phyloP scores from a whole-genome alignment of 2,888 invertebrate species.

The Platypus cylindrus region DNA sequence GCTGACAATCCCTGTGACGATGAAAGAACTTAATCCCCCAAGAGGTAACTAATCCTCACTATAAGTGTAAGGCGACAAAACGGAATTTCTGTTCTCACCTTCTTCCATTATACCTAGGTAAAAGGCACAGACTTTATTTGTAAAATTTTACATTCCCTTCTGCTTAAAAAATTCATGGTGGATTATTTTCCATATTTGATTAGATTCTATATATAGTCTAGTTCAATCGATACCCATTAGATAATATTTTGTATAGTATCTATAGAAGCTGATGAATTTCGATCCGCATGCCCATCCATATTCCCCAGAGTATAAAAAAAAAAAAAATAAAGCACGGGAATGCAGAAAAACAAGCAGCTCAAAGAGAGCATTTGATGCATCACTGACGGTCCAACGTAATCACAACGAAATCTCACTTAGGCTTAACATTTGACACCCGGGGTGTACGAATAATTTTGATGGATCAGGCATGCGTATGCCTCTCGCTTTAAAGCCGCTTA shows the following conservation, averaged over 20 bases:
- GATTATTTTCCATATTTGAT: neutral
- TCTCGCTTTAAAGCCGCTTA: conserved; percentile 13
- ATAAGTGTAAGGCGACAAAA: conserved; percentile 9
- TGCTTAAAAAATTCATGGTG: neutral
- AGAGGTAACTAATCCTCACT: conserved; percentile 11
- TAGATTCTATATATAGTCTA: neutral
- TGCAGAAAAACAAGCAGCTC: too few relatives aligned
- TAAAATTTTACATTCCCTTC: neutral
- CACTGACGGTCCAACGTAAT: too few relatives aligned
- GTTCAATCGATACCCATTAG: neutral
- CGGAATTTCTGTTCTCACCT: conserved; percentile 10
- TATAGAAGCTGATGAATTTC: too few relatives aligned
- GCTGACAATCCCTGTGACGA: too few relatives aligned
- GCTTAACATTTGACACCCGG: conserved; percentile 14
- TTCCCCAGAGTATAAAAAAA: too few relatives aligned
- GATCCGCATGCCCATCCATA: too few relatives aligned
- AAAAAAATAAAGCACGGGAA: too few relatives aligned
- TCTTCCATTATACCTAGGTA: neutral
- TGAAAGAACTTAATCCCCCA: conserved; percentile 1
- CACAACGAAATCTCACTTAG: conserved; percentile 15
- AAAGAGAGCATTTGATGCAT: too few relatives aligned
- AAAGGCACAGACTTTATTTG: neutral
- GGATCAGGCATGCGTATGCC: conserved; percentile 15
- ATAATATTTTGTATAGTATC: too few relatives aligned
- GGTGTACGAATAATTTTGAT: conserved; percentile 15